Base-by-base conservation (phyloP, 2,113 vertebrate species). In the Pangasianodon hypophthalmus region DNA sequence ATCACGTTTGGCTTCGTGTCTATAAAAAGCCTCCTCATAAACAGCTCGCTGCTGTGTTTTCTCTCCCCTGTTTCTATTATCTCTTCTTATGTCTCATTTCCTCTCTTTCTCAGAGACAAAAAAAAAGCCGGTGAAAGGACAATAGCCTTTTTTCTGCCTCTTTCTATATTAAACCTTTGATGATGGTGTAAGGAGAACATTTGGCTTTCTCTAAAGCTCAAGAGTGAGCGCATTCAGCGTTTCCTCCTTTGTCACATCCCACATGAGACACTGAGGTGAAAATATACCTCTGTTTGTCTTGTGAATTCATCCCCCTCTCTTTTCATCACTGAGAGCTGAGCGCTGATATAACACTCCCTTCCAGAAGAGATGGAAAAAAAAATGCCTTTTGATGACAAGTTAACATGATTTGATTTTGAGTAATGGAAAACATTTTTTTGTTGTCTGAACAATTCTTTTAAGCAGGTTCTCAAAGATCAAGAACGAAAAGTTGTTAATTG, bases 81-180 rank as follows among this genome's bases (percentile, higher is more conserved):
- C 87, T 92, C 89, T 50, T 86, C 50, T 54, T 73, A 41, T 73
- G 50, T 86, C 64, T 86, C 85, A 86, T 86, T 86, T 86, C 85
- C 67, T 86, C 67, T 24, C 87, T 41, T 37, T 71, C 62, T 32
- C 75, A 0, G 48, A 37, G 48, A 13, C 16, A 41, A 73, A 73
- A 48, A 73, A 86, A 52, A 86, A 86, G 64, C 48, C 85, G 26
- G 29, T 2, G 67, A 54, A 46, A 54, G n/a, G 58, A 67, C 77
- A 67, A 54, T 50, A 54, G 87, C 46, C 14, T n/a, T 13, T 24
- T 81, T 82, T 52, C 46, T 54, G 14, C 32, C 79, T 54, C 7
- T n/a, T 37, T 60, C 32, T 54, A 18, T 71, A 56, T 88, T 56
- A 82, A 83, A 56, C 29, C 79, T 83, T 50, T 50, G 32, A 67